Conservation (phyloP, 37 sponge, comb jelly and placozoan genomes). For the Agelas oroides region DNA sequence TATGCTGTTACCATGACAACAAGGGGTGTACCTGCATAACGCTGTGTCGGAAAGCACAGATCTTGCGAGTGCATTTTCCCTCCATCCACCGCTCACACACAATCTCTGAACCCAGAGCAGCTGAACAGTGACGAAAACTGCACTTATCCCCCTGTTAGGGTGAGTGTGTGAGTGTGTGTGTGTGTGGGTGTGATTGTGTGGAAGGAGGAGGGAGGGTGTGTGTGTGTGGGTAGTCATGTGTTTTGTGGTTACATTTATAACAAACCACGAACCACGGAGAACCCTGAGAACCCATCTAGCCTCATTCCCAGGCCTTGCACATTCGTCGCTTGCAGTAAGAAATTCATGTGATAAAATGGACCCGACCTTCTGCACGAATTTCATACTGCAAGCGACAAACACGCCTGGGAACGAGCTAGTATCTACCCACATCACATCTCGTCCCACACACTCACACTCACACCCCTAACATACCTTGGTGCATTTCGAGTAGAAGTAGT, state of each 20-base stretch:
- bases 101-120: conserved; percentile 80
- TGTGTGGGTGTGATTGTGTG: neutral
- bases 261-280: too few species aligned
- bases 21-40: neutral
- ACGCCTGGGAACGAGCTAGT: too few species aligned
- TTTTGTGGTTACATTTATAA: too few species aligned
- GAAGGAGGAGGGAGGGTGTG: neutral
- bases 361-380: too few species aligned
- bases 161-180: neutral
- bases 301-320: too few species aligned
- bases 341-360: too few species aligned
- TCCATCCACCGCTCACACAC: conserved; percentile 71
- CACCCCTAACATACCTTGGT: conserved; percentile 47
- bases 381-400: too few species aligned
- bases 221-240: too few species aligned
- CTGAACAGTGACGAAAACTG: conserved; percentile 75
- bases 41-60: conserved; percentile 85
- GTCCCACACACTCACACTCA: neutral
- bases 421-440: too few species aligned
- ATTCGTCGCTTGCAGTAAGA: too few species aligned
- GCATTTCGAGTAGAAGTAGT: conserved; percentile 82
- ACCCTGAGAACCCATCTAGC: too few species aligned
- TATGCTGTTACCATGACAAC: too few species aligned
- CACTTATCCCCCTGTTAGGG: conserved; percentile 67
- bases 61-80: conserved; percentile 51